Evolutionary conservation across 2,113 vertebrate species (phyloP), one percentile per base, ranked within the genome.

Genomic region (Neodontobutis hainanensis): DNA sequence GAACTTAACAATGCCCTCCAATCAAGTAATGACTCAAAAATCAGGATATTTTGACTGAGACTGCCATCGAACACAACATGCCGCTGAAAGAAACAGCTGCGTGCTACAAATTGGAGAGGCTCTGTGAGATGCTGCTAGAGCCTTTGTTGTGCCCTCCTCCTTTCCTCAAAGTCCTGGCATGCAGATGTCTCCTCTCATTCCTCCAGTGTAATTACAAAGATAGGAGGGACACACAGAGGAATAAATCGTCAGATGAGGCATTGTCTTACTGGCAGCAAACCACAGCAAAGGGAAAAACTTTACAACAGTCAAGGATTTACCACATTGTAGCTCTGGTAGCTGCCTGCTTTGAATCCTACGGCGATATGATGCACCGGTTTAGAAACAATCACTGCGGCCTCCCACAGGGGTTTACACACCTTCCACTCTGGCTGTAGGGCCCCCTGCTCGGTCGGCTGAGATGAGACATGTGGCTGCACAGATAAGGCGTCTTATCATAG

Each of bases 131-230:
- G 73, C 66, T 35, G 59, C 67, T 70, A 47, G 68, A 70, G 32
- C 72, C 80, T 88, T 88, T 85, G 84, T 89, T 78, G 81, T 81
- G 68, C 56, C 77, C 85, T 79, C 78, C 65, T 75, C 68, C 75
- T 73, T 61, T 81, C 65, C 72, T 84, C 70, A 66, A 67, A 75
- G 85, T 43, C 60, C 59, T 66, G 82, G 75, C 77, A 73, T 74
- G 77, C 81, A 75, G 82, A 89, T 83, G 82, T 84, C 71, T 84
- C 65, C 75, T 85, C 80, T 84, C 80, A 70, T 68, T 78, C 73
- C 75, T 73, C 16, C 50, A 19, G 62, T 59, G 78, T 81, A 87
- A 83, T 81, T 81, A 82, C 59, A 82, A 75, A 88, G 76, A 78
- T n/a, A 42, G 56, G 36, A 75, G 58, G 52, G 27, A 11, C 42